These are phyloP conservation scores for Periophthalmus modestus DNA, from an alignment of 2,113 vertebrate species.

Conservation along the genomic window DNA sequence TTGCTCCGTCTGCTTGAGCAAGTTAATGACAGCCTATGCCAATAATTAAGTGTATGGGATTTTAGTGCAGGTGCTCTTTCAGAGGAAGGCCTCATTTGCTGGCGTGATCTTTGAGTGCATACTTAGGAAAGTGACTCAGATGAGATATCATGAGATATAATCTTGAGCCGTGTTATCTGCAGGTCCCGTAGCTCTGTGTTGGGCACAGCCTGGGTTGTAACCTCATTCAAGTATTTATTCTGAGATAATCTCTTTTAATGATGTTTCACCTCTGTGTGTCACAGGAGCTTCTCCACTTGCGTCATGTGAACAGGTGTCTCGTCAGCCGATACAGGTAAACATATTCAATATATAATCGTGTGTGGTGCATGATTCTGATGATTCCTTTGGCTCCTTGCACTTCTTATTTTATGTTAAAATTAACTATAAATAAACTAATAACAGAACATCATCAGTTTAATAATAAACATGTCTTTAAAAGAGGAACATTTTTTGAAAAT, in stretches of 20 bases:
- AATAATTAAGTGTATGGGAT: slow-evolving; percentile 36
- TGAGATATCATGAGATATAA: slow-evolving; percentile 44
- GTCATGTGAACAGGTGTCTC: slow-evolving; percentile 49
- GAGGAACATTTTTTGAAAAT: no score
- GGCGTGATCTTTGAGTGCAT: slow-evolving; percentile 19
- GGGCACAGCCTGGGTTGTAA: slow-evolving; percentile 24
- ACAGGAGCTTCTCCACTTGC: slow-evolving; percentile 15
- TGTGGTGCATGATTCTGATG: not conserved
- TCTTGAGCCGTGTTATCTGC: slow-evolving; percentile 48
- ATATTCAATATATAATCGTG: slow-evolving; percentile 15
- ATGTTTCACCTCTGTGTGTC: slow-evolving; percentile 48
- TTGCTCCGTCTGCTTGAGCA: slow-evolving; percentile 46
- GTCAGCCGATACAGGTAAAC: slow-evolving; percentile 26
- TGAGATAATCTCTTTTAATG: slow-evolving; percentile 71
- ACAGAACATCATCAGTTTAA: not conserved
- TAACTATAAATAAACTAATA: not conserved
- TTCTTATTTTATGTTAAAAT: not conserved
- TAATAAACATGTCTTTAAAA: no score
- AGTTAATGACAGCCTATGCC: slow-evolving; percentile 37
- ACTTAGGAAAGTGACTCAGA: slow-evolving; percentile 26
- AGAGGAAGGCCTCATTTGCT: slow-evolving; percentile 42
- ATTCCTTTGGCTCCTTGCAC: not conserved
- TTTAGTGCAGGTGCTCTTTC: slow-evolving; percentile 42
- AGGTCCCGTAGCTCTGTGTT: slow-evolving; percentile 17
- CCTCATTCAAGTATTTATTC: slow-evolving; percentile 55